Conservation (phyloP, 1,140 invertebrate genomes). For the Cotesia glomerata region DNA sequence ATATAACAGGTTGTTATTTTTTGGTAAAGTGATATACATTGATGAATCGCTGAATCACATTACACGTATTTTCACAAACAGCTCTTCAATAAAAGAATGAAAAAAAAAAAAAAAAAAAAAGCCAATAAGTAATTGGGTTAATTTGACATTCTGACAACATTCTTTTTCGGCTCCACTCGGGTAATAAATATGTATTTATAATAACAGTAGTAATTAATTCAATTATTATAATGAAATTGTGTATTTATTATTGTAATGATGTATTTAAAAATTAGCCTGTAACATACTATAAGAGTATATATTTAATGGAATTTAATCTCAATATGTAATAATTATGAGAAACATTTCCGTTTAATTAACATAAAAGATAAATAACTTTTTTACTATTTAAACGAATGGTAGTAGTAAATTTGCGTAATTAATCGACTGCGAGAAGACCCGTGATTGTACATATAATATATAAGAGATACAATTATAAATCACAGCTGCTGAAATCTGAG, state of each 20-base stretch:
- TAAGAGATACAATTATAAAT: too few species aligned
- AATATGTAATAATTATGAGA: constrained; percentile 30
- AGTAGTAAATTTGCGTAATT: constrained; percentile 13
- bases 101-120: too few species aligned
- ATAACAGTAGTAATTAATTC: background rate
- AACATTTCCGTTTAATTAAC: constrained; percentile 31
- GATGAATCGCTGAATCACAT: too few species aligned
- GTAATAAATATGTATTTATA: too few species aligned
- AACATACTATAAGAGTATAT: too few species aligned
- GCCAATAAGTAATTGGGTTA: background rate
- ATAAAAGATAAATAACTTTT: constrained; percentile 18
- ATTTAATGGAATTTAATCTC: background rate
- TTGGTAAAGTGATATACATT: too few species aligned
- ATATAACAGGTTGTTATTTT: too few species aligned
- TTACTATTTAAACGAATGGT: background rate
- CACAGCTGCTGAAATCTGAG: background rate
- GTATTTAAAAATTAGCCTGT: too few species aligned
- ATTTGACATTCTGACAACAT: too few species aligned
- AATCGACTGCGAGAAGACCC: constrained; percentile 4
- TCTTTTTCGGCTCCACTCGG: background rate
- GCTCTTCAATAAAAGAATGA: too few species aligned
- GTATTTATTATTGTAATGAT: too few species aligned
- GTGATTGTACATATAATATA: background rate
- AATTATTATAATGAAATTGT: background rate
- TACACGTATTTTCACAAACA: too few species aligned